Base-by-base conservation (phyloP, 2,113 vertebrate species). In the Poeciliopsis retropinna region DNA sequence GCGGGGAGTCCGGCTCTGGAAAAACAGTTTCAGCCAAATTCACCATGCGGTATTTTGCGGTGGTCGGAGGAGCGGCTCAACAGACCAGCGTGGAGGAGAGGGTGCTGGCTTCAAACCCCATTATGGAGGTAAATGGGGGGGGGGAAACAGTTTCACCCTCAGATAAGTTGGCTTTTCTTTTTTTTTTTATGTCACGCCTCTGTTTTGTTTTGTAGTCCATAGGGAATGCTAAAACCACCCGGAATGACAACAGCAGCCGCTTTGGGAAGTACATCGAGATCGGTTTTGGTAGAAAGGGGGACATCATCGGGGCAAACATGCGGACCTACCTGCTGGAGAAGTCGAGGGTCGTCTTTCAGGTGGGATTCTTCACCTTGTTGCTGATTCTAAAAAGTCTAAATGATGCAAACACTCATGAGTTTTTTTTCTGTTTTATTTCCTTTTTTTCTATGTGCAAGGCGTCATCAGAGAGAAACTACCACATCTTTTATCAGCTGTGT, bases 211-310 rank as follows among this genome's bases (percentile, higher is more conserved):
- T 19, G 3, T 51, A 96, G 95, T 94, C 95, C 15, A 94, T 96
- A n/a, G 95, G 95, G 15, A 96, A 96, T 0, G 95, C 94, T 0
- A 95, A 94, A 89, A 94, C 94, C 6, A 94, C 85, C 27, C 89
- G 95, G 29, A 96, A 96, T 15, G 95, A 95, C 91, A 96, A 96
- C 92, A 96, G 95, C 31, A 96, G 95, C 77, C 80, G 93, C 57
- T 96, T 96, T 73, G 95, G 95, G 63, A 96, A 96, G 86, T 96
- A 96, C 82, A 95, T 95, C 0, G 93, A 95, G 82, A 95, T 95
- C 0, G 87, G 93, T 67, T 96, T 96, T 76, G 94, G 91, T 65
- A 83, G 68, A 15, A 86, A 84, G 3, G 89, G 94, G 10, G 92
- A 76, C 51, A 94, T 96, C 73, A 93, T 94, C 0, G 94, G 93